Conservation (phyloP, 1,140 invertebrate species). For the Brachionus sp. region DNA sequence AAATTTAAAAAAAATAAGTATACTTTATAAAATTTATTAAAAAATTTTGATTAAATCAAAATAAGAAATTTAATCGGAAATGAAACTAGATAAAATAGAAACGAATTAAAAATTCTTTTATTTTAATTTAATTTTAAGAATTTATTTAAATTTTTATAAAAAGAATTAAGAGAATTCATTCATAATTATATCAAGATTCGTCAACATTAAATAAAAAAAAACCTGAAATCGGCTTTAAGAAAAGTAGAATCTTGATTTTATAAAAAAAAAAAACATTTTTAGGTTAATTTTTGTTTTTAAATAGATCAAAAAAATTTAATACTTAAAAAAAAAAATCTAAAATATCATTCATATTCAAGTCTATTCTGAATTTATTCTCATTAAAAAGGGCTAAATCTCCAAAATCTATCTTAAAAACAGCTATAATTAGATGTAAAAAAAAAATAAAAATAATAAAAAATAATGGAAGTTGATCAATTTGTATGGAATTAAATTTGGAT, state of each 20-base stretch:
- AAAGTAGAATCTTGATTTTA: background rate
- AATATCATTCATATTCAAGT: background rate
- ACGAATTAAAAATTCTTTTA: background rate
- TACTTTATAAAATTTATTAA: background rate
- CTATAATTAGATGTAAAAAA: slow-evolving; percentile 11
- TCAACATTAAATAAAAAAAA: background rate
- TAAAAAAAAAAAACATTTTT: background rate
- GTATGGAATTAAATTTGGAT: background rate
- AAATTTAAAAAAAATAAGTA: background rate
- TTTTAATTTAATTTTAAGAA: background rate
- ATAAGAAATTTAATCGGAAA: background rate
- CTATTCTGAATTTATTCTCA: slow-evolving; percentile 3
- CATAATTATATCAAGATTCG: background rate
- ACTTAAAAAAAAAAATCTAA: background rate
- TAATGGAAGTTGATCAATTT: slow-evolving; percentile 22
- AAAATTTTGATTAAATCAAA: slow-evolving; percentile 6
- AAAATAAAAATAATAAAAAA: background rate
- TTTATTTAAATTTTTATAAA: background rate
- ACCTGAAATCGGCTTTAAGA: background rate
- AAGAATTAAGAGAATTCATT: background rate
- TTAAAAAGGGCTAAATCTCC: background rate
- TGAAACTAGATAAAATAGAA: background rate
- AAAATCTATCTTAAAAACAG: background rate
- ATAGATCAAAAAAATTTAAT: background rate
- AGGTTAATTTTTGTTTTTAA: background rate